Conservation (phyloP, 2,888 invertebrate genomes). For the Synanthedon tipuliformis region DNA sequence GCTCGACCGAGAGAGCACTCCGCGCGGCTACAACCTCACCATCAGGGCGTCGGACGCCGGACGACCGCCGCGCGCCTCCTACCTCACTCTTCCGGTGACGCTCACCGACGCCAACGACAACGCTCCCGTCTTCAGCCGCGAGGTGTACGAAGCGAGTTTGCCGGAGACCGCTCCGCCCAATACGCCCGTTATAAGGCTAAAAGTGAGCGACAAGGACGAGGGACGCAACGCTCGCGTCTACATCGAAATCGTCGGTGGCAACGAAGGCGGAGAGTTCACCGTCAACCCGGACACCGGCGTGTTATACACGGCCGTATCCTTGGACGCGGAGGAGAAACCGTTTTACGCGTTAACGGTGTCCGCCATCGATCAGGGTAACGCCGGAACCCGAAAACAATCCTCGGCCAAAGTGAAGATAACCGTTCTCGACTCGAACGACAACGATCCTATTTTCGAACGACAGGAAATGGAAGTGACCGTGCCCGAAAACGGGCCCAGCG, state of each 20-base stretch:
- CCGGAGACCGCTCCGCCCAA: conserved; percentile 90
- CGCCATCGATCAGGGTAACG: conserved; percentile 88
- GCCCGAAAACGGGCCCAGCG: conserved; percentile 89
- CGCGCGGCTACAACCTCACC: conserved; percentile 88
- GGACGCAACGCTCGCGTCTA: conserved; percentile 86
- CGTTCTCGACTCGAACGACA: conserved; percentile 93
- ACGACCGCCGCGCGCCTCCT: conserved; percentile 79
- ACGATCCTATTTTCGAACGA: conserved; percentile 88
- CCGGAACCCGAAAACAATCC: conserved; percentile 85
- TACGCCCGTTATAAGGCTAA: conserved; percentile 88
- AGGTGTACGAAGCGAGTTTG: conserved; percentile 87
- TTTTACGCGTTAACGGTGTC: conserved; percentile 90
- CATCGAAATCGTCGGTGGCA: conserved; percentile 91
- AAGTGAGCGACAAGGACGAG: conserved; percentile 86
- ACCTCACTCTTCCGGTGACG: conserved; percentile 84
- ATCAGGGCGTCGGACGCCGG: conserved; percentile 88
- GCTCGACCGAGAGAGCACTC: conserved; percentile 81
- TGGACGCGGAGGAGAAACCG: conserved; percentile 88
- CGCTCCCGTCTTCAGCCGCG: conserved; percentile 87
- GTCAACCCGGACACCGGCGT: conserved; percentile 91
- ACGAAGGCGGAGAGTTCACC: conserved; percentile 88
- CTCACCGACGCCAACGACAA: conserved; percentile 87
- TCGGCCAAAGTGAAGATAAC: conserved; percentile 92
- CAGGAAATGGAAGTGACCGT: conserved; percentile 77
- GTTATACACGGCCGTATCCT: conserved; percentile 81